Conservation (phyloP, 1,140 invertebrate species). For the Lordiphosa mommai region DNA sequence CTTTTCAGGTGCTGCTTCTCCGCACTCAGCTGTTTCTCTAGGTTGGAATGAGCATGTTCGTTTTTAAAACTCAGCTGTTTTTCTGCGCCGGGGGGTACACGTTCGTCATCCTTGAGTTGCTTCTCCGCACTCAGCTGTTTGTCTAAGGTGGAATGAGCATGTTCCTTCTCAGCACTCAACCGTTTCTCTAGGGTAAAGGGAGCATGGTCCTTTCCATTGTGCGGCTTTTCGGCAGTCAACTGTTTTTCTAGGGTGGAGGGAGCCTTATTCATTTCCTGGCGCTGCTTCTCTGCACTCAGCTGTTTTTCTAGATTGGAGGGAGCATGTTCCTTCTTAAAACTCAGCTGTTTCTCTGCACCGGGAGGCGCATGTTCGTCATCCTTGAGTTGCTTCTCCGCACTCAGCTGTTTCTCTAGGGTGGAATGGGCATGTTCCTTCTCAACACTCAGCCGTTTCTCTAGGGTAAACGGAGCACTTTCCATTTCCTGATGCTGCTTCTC, state of each 20-base stretch:
- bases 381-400: constrained; percentile 40
- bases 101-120: constrained; percentile 19
- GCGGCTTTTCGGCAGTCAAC: constrained; percentile 26
- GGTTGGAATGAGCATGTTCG: neutral
- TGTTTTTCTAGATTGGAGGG: constrained; percentile 41
- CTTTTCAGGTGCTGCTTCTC: constrained; percentile 17
- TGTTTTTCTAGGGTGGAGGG: no score
- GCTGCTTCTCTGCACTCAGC: constrained; percentile 39
- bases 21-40: constrained; percentile 55
- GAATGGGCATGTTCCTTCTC: no score
- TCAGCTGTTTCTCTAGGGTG: constrained; percentile 54
- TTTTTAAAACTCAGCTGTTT: constrained; percentile 31
- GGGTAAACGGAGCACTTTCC: neutral
- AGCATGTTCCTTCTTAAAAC: no score
- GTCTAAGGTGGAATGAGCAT: constrained; percentile 21
- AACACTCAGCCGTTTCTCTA: no score
- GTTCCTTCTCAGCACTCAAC: no score
- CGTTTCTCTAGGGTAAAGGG: neutral
- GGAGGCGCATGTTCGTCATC: constrained; percentile 45
- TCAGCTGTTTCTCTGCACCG: constrained; percentile 34
- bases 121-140: constrained; percentile 60
- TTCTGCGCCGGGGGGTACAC: constrained; percentile 37
- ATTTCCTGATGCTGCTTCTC: constrained; percentile 16
- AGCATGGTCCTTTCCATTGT: neutral
- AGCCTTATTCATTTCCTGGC: no score